phyloP scores from a whole-genome alignment of 2,888 invertebrate genomes.

The Seira sanloemensis region DNA sequence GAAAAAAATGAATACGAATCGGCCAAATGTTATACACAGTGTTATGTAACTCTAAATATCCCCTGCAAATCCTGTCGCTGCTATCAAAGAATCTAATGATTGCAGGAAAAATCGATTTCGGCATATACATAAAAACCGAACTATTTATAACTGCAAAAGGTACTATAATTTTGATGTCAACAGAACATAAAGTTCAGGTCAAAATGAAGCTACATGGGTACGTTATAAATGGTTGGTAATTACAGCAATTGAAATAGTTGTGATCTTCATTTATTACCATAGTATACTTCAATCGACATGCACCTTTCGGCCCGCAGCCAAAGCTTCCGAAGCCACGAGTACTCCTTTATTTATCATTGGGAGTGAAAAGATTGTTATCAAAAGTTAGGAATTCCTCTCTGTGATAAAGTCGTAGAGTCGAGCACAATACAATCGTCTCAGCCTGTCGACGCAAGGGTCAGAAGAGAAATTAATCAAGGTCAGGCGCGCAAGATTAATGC shows the following conservation, averaged over 20 bases:
- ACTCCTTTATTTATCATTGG: not conserved
- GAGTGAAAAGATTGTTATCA: slow-evolving; percentile 29
- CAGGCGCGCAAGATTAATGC: not conserved
- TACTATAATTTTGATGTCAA: too few species aligned
- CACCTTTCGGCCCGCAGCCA: not conserved
- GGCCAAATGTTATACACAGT: too few species aligned
- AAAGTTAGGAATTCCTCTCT: slow-evolving; percentile 49
- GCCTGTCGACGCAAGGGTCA: slow-evolving; percentile 63
- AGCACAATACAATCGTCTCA: slow-evolving; percentile 23
- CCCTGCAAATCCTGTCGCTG: too few species aligned
- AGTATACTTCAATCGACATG: too few species aligned
- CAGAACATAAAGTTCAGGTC: too few species aligned
- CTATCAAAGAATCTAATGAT: too few species aligned
- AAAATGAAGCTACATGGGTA: too few species aligned
- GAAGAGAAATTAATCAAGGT: slow-evolving; percentile 50
- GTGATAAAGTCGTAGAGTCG: slow-evolving; percentile 22
- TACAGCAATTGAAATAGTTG: too few species aligned
- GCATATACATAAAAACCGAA: not conserved
- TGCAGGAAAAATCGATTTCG: not conserved
- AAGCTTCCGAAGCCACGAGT: too few species aligned
- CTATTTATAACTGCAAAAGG: not conserved
- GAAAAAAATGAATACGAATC: too few species aligned
- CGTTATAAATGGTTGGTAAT: not conserved
- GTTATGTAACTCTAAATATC: too few species aligned
- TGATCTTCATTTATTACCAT: too few species aligned